These are phyloP conservation scores for Muschampia plurimacula DNA, from an alignment of 2,888 invertebrate species.

Conservation along the genomic window DNA sequence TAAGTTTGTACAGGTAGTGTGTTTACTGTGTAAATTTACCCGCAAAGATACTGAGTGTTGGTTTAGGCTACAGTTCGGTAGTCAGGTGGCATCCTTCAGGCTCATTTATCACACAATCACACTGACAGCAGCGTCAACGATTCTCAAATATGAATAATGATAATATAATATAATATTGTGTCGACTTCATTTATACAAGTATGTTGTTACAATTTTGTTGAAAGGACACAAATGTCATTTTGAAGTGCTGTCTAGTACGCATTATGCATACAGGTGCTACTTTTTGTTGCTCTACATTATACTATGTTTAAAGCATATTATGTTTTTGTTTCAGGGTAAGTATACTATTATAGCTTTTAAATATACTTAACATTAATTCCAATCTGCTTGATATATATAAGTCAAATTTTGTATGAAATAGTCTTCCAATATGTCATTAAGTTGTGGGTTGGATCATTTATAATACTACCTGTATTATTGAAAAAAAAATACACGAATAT, in stretches of 20 bases:
- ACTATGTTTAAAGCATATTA: not conserved
- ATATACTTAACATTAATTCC: no score
- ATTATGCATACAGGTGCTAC: not conserved
- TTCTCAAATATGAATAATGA: conserved; percentile 43
- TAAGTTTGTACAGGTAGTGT: conserved; percentile 32
- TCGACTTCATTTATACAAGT: conserved; percentile 10
- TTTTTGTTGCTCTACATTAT: not conserved
- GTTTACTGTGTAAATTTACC: conserved; percentile 49
- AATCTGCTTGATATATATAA: no score
- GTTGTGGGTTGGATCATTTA: no score
- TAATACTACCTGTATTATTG: no score
- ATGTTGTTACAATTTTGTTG: conserved; percentile 27
- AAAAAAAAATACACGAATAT: no score
- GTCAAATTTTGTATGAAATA: no score
- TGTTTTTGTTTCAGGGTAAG: no score
- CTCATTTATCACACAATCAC: conserved; percentile 39
- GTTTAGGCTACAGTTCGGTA: conserved; percentile 52
- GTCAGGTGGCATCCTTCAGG: conserved; percentile 56
- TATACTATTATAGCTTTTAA: no score
- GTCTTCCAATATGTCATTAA: no score
- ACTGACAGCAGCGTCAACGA: conserved; percentile 41
- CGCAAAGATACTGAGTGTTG: conserved; percentile 50
- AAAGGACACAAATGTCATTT: conserved; percentile 17
- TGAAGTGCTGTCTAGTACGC: not conserved
- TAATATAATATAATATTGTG: conserved; percentile 40